A percentile compares a stretch with the other conserved stretches of the same genome.
Evolutionary conservation across 1,140 invertebrate genomes (phyloP).

Genomic region (Saxidomus purpurata): DNA sequence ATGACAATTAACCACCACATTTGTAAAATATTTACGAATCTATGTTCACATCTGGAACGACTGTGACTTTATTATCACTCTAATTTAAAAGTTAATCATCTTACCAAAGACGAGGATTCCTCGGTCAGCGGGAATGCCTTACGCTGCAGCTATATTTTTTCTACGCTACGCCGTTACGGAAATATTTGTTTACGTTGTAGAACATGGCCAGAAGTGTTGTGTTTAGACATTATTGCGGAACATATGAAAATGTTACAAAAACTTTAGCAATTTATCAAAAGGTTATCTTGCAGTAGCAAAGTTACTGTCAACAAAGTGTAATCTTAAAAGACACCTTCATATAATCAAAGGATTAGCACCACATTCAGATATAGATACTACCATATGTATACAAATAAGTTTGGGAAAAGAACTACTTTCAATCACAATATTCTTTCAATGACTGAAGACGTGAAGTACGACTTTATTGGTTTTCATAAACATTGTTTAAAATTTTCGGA

Average conservation of each 20-base stretch:
- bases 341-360: constrained; percentile 52
- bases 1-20: background rate
- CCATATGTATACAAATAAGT: constrained; percentile 4
- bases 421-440: too few species aligned
- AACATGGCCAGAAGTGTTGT: constrained; percentile 35
- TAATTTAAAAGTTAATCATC: background rate
- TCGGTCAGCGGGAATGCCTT: background rate
- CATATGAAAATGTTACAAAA: constrained; percentile 64
- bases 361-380: background rate
- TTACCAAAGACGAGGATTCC: constrained; percentile 2
- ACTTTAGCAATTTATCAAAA: constrained; percentile 41
- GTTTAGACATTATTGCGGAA: constrained; percentile 29
- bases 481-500: too few species aligned
- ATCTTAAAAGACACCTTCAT: constrained; percentile 55
- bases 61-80: background rate
- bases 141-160: background rate
- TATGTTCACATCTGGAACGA: constrained; percentile 4
- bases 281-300: background rate
- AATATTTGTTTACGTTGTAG: constrained; percentile 46
- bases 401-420: too few species aligned
- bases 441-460: too few species aligned
- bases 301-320: constrained; percentile 57
- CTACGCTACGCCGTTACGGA: constrained; percentile 37
- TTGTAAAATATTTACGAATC: constrained; percentile 32
- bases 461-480: too few species aligned